Base-by-base conservation (phyloP, 35 echinoderm and acorn worm genomes). In the Anneissia japonica region DNA sequence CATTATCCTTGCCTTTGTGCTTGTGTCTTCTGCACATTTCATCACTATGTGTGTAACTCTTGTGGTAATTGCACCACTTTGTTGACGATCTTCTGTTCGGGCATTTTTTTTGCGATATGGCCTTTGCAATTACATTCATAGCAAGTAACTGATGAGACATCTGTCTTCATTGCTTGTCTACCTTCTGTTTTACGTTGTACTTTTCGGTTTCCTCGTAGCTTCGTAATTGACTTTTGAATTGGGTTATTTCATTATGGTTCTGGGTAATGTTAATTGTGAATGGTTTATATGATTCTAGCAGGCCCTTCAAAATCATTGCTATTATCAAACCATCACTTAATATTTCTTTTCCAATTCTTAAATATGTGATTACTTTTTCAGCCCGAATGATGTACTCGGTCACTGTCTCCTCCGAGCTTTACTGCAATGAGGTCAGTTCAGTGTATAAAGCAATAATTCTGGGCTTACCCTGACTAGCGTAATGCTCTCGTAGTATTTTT, bases 21-120 rank as follows among this genome's bases (percentile, higher is more conserved):
- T 81, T 39, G 32, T 85, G 74, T 37, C 56, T 23, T 32, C 41
- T 10, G 46, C 83, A 90, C 16, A 14, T 40, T 9, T 80, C 76
- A 74, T 90, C 89, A 78, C 41, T 75, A 34, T 85, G 74, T 55
- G 82, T 79, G 13, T 82, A 77, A 73, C 83, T 85, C 19, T 86
- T 45, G 36, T 82, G 56, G 21, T 74, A 75, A 31, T 46, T 91
- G 46, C 83, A 86, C 90, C 84, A 91, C 30, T 82, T 83, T 35
- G 30, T 31, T 73, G 26, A 14, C 43, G 26, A 46, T 84, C 21
- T 14, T 51, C 5, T 21, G 0, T 33, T 39, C 1, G 55, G 55
- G 55, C 36, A 31, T 31, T 10, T 90, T 51, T 41, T 32, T 35
- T 2, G 88, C 81, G 31, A 77, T 32, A 39, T 84, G 80, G 26